phyloP scores from a whole-genome alignment of 30 jellyfish, hydroid and myxozoan genomes.

The Hydractinia symbiolongicarpus region DNA sequence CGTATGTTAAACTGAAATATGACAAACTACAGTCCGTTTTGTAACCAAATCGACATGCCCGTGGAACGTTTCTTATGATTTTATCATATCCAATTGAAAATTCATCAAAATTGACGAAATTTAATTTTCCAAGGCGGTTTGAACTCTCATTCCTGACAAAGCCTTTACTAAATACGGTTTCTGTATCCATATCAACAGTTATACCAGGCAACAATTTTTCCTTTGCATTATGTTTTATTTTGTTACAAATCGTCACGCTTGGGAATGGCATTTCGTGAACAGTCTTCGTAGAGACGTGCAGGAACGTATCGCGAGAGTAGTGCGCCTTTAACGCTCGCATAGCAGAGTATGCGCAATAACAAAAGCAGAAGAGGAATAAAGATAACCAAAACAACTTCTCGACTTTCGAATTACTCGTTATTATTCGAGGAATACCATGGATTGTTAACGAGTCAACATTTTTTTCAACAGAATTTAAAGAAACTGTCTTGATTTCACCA shows the following conservation, averaged over 20 bases:
- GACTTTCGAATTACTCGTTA: not conserved
- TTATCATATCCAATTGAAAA: not conserved
- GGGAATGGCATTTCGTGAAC: not conserved
- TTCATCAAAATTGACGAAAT: not conserved
- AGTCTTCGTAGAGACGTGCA: not conserved
- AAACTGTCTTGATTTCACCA: too few species aligned
- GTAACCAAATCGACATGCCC: not conserved
- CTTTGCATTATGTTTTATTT: not conserved
- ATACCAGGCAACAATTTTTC: not conserved
- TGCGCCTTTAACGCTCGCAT: not conserved
- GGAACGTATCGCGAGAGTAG: not conserved
- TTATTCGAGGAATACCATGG: slow-evolving; percentile 20
- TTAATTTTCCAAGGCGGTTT: not conserved
- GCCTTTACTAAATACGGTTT: not conserved
- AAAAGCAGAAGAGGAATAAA: not conserved
- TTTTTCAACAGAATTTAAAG: not conserved
- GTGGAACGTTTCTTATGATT: not conserved
- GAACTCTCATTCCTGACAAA: too few species aligned
- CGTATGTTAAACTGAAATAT: not conserved
- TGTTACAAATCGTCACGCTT: slow-evolving; percentile 2
- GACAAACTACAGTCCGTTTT: not conserved
- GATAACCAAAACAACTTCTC: slow-evolving; percentile 8
- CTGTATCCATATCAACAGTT: not conserved
- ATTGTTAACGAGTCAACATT: slow-evolving; percentile 14
- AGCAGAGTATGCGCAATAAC: not conserved